Percentiles rank a stretch among this genome's conserved stretches.
These are phyloP conservation scores for Halcyon senegalensis DNA, from an alignment of 2,113 vertebrate species.

Conservation along the genomic window DNA sequence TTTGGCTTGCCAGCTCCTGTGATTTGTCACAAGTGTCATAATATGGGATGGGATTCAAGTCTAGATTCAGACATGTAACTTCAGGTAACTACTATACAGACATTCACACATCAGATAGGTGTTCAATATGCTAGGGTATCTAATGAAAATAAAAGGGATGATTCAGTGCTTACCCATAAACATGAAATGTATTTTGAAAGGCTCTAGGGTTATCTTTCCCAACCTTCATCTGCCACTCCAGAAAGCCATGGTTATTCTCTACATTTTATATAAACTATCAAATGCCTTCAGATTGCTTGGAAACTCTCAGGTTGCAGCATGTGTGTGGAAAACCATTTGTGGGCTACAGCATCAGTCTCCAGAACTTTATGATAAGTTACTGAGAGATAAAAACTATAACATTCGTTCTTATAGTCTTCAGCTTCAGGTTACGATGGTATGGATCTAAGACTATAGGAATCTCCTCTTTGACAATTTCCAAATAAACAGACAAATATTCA, in stretches of 20 bases:
- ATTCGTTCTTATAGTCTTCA: neutral
- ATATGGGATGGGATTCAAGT: neutral
- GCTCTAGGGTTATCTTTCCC: neutral
- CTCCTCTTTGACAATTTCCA: neutral
- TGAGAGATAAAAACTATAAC: neutral
- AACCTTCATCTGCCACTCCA: neutral
- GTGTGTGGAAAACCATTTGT: rapidly evolving
- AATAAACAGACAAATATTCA: neutral
- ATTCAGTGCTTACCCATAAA: neutral
- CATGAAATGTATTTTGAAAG: neutral
- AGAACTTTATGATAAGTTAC: neutral
- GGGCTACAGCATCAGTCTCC: rapidly evolving
- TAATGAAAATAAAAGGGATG: neutral
- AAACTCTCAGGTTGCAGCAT: neutral
- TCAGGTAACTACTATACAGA: neutral
- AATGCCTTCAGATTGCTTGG: neutral
- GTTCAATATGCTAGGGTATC: neutral
- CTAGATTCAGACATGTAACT: neutral
- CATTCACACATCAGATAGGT: rapidly evolving
- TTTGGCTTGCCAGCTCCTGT: neutral
- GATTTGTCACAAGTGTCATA: neutral
- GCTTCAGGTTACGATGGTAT: neutral
- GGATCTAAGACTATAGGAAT: neutral
- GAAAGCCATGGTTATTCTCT: neutral
- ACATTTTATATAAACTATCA: neutral